Evolutionary conservation across 2,888 invertebrate species (phyloP), one percentile per base, ranked within the genome.

Genomic region (Caenorhabditis sp.): DNA sequence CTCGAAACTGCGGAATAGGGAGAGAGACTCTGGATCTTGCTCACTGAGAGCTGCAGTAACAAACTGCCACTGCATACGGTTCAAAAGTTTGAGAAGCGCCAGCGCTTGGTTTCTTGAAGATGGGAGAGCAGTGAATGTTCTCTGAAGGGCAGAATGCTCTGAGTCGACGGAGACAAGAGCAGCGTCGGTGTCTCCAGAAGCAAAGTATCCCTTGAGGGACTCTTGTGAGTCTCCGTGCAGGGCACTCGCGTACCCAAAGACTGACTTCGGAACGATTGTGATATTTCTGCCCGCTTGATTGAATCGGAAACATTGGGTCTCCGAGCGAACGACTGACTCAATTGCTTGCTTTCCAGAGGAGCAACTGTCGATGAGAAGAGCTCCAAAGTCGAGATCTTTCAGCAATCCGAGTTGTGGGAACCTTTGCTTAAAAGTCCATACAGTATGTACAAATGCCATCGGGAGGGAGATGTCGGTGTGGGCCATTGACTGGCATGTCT

Each of bases 401-500:
- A 88, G 76, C 9, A 90, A 80, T 26, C 80, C 81, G 1, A 89
- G 74, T 61, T 89, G 87, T 3, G 89, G 88, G 83, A 88, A 89
- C 20, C 88, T 74, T 77, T 88, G 87, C 24, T 86, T 86, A 83
- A 90, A 89, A 13, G 90, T 90, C 86, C 88, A 89, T 40, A 89
- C 84, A 11, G 90, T 88, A 58, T 90, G 88, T 0, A 88, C 85
- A 76, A 90, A 89, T 8, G 90, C 89, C 86, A 90, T 85, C n/a
- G 90, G 89, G 26, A 89, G 83, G 1, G 87, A 84, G 61, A 90
- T 87, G 69, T 87, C 87, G 26, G 87, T 89, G 44, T 83, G 85
- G 11, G 70, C 68, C 81, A 89, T 84, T 9, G 79, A 80, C 37
- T 89, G 82, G 77, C 90, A 90, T 18, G 76, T 82, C n/a, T 77